A percentile compares a stretch with the other conserved stretches of the same genome.
Evolutionary conservation across 2,888 invertebrate genomes (phyloP).

Genomic region (Drosophila conformis): DNA sequence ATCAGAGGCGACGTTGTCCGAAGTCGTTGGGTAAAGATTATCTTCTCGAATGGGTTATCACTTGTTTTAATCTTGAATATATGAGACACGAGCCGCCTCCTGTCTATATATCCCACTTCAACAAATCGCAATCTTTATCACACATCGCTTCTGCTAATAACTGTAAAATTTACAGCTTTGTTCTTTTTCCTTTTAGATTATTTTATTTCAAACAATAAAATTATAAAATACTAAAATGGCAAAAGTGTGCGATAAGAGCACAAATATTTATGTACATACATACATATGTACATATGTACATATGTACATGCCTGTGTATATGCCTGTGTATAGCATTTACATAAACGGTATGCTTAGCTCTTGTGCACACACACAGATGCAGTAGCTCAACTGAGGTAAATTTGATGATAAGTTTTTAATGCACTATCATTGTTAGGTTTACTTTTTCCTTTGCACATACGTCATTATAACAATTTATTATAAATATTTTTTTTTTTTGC

Average conservation of each 20-base stretch:
- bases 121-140: conserved; percentile 35
- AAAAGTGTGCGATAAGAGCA: conserved; percentile 17
- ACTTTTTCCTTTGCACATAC: background rate
- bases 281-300: background rate
- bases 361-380: conserved; percentile 4
- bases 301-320: too few relatives aligned
- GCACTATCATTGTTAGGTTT: conserved; percentile 35
- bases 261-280: background rate
- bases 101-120: conserved; percentile 21
- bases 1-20: conserved; percentile 5
- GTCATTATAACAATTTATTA: background rate
- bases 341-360: conserved; percentile 20
- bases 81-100: conserved; percentile 9
- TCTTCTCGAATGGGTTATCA: conserved; percentile 51
- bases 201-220: conserved; percentile 48
- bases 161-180: conserved; percentile 56
- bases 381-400: background rate
- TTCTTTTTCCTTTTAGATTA: background rate
- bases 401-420: conserved; percentile 15
- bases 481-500: background rate
- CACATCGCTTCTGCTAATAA: conserved; percentile 58
- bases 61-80: conserved; percentile 44
- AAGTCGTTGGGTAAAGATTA: conserved; percentile 45
- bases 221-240: conserved; percentile 21
- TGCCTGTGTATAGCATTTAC: background rate